Percentiles rank a stretch among this genome's conserved stretches.
phyloP scores from a whole-genome alignment of 2,797 vertebrate species.

The Falco cherrug region DNA sequence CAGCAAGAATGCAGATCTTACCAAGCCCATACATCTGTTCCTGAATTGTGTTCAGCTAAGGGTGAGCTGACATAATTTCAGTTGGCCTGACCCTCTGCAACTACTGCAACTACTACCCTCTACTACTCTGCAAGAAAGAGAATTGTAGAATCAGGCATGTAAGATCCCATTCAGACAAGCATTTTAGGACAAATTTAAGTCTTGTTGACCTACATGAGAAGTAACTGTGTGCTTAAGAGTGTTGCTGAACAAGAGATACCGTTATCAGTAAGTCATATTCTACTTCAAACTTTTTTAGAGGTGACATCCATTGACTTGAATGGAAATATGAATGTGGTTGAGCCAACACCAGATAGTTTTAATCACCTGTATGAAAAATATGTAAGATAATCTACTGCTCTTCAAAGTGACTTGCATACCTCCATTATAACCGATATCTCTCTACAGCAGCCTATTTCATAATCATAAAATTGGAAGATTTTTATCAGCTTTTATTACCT shows the following conservation, averaged over 20 bases:
- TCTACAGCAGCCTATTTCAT: not conserved
- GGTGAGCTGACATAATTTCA: not conserved
- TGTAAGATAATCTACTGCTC: not conserved
- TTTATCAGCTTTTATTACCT: not conserved
- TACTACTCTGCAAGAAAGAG: not conserved
- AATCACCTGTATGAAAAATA: not conserved
- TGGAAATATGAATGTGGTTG: not conserved
- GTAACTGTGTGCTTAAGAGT: not conserved
- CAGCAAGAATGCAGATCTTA: not conserved
- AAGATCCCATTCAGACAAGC: not conserved
- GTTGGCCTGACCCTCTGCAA: not conserved
- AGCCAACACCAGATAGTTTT: not conserved
- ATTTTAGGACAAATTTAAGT: not conserved
- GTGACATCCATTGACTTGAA: not conserved
- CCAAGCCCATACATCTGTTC: not conserved
- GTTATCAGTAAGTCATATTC: not conserved
- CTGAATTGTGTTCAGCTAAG: not conserved
- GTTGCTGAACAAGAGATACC: not conserved
- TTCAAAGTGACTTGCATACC: not conserved
- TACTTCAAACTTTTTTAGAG: not conserved
- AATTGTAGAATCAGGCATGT: not conserved
- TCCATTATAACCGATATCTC: not conserved
- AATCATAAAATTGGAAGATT: not conserved
- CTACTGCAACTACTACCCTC: no score
- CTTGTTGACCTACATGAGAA: not conserved